A percentile compares a stretch with the other conserved stretches of the same genome.
phyloP scores from a whole-genome alignment of 2,888 invertebrate species.

The Leucophenga maculata region DNA sequence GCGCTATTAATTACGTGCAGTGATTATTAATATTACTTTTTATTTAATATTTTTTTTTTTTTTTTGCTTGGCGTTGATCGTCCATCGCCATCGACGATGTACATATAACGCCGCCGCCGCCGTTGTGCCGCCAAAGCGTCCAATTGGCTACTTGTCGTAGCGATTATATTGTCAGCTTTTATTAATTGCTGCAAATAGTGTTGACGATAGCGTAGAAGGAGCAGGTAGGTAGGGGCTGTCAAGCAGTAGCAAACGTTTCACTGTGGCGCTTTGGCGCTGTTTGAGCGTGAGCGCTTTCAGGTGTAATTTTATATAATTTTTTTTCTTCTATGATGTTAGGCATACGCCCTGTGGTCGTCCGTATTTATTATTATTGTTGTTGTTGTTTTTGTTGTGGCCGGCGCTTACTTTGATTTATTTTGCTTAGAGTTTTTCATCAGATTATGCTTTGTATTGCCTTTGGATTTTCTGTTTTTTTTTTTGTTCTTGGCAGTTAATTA shows the following conservation, averaged over 20 bases:
- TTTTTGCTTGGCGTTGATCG: slow-evolving; percentile 33
- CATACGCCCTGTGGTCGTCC: slow-evolving; percentile 56
- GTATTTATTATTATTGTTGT: neutral
- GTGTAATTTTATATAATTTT: slow-evolving; percentile 23
- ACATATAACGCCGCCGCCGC: slow-evolving; percentile 6
- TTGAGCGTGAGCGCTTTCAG: too few species aligned
- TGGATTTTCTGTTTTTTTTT: slow-evolving; percentile 26
- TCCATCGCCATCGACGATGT: neutral
- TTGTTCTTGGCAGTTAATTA: slow-evolving; percentile 36
- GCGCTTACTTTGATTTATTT: slow-evolving; percentile 56
- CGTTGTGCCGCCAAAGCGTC: slow-evolving; percentile 26
- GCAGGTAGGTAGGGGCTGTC: too few species aligned
- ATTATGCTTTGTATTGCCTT: slow-evolving; percentile 34
- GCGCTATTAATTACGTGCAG: slow-evolving; percentile 67
- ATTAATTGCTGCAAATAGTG: slow-evolving; percentile 68
- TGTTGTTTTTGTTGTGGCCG: neutral
- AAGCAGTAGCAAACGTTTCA: too few species aligned
- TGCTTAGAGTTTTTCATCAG: slow-evolving; percentile 35
- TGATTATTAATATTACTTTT: slow-evolving; percentile 58
- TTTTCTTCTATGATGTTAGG: slow-evolving; percentile 44
- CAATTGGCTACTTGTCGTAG: slow-evolving; percentile 63
- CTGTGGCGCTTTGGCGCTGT: too few species aligned
- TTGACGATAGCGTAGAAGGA: neutral
- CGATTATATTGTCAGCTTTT: slow-evolving; percentile 70
- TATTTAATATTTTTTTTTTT: slow-evolving; percentile 9